Evolutionary conservation across 2,113 vertebrate species (phyloP).

Genomic region (Hypanus sabinus): DNA sequence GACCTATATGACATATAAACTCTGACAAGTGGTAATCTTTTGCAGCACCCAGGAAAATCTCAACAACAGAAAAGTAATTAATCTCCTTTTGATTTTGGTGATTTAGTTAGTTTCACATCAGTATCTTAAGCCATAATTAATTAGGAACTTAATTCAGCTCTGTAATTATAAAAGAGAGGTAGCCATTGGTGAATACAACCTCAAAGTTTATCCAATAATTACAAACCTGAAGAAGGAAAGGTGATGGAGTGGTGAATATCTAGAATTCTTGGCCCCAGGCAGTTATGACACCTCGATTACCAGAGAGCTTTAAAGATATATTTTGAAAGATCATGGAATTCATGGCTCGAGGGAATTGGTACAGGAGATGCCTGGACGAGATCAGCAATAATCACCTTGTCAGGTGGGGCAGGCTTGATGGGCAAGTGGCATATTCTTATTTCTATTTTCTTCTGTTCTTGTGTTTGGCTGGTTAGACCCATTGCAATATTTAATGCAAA

Average conservation of each 20-base stretch:
- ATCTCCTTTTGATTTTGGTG: not conserved
- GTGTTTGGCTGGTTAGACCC: no score
- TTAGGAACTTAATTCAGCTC: not conserved
- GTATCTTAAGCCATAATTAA: not conserved
- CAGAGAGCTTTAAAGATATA: no score
- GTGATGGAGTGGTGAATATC: not conserved
- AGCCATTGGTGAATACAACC: not conserved
- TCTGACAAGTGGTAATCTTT: not conserved
- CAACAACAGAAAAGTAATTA: not conserved
- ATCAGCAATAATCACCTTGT: no score
- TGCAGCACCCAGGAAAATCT: not conserved
- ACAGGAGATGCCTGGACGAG: no score
- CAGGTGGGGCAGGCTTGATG: no score
- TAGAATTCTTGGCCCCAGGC: no score
- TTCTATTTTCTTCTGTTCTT: no score
- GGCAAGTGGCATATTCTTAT: no score
- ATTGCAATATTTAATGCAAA: no score
- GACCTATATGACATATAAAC: not conserved
- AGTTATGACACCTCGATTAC: no score
- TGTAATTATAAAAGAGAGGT: not conserved
- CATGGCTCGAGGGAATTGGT: no score
- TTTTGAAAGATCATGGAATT: no score
- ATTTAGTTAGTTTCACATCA: not conserved
- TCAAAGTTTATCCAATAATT: not conserved
- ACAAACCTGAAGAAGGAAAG: not conserved